These are phyloP conservation scores for Acanthoscelides obtectus DNA, from an alignment of 2,888 invertebrate species.

Conservation along the genomic window DNA sequence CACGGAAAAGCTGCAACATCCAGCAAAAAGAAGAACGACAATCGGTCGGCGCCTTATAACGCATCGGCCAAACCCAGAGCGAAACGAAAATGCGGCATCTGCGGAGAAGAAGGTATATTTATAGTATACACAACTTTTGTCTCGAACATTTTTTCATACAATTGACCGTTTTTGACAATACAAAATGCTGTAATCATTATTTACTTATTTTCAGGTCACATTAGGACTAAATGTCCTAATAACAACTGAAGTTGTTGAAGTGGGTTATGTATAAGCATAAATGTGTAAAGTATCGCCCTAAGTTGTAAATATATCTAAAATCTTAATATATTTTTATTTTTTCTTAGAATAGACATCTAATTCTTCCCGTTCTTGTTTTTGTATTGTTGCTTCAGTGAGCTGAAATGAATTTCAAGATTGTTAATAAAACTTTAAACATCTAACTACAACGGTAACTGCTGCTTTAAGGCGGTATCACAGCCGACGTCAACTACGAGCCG, in stretches of 20 bases:
- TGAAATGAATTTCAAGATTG: conserved; percentile 33
- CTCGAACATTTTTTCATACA: not conserved
- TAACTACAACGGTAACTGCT: no score
- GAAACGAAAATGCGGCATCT: conserved; percentile 65
- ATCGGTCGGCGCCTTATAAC: conserved; percentile 26
- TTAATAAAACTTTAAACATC: no score
- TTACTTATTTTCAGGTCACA: conserved; percentile 48
- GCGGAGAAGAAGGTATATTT: conserved; percentile 64
- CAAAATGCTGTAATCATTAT: conserved; percentile 2
- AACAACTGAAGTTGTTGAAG: conserved; percentile 10
- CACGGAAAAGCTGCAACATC: conserved; percentile 24
- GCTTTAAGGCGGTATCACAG: no score
- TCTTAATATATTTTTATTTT: conserved; percentile 8
- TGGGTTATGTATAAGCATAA: not conserved
- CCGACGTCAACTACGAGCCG: no score
- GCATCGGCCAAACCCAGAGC: conserved; percentile 32
- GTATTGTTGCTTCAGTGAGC: conserved; percentile 62
- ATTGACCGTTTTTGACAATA: not conserved
- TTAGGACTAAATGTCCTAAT: conserved; percentile 54
- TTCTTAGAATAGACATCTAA: conserved; percentile 3
- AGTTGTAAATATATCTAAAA: conserved; percentile 2
- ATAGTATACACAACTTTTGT: no score
- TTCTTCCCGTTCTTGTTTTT: conserved; percentile 44
- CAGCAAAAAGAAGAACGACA: conserved; percentile 22
- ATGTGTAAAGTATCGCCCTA: not conserved